These are phyloP conservation scores for Sympetrum striolatum DNA, from an alignment of 2,888 invertebrate species.

Conservation along the genomic window DNA sequence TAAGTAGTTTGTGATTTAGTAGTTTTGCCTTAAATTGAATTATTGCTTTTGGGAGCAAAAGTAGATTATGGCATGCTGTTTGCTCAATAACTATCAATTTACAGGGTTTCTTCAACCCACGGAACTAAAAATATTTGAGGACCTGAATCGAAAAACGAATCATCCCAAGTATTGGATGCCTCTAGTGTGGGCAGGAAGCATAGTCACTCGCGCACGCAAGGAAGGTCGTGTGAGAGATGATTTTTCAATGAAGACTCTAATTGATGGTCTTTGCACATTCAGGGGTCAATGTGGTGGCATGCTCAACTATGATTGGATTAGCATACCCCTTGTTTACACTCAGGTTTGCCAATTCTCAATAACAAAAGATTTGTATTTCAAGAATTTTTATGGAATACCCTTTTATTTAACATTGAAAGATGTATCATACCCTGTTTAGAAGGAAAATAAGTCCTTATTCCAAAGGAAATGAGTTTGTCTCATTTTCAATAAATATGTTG, in stretches of 20 bases:
- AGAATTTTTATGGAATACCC: too few relatives aligned
- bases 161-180: slow-evolving; percentile 57
- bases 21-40: background rate
- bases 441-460: too few relatives aligned
- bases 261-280: slow-evolving; percentile 60
- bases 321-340: slow-evolving; percentile 57
- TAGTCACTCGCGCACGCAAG: slow-evolving; percentile 53
- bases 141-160: slow-evolving; percentile 53
- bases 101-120: slow-evolving; percentile 55
- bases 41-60: background rate
- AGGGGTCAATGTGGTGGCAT: slow-evolving; percentile 54
- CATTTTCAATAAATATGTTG: too few relatives aligned
- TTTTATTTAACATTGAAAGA: too few relatives aligned
- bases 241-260: slow-evolving; percentile 58
- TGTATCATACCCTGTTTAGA: too few relatives aligned
- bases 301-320: slow-evolving; percentile 56
- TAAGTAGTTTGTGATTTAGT: background rate
- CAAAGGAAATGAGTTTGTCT: too few relatives aligned
- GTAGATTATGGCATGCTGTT: background rate
- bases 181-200: slow-evolving; percentile 56
- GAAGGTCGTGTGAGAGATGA: slow-evolving; percentile 56
- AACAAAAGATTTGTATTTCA: background rate
- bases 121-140: slow-evolving; percentile 56
- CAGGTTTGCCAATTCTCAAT: slow-evolving; percentile 52
- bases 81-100: background rate